A percentile compares a stretch with the other conserved stretches of the same genome.
Conservation (phyloP, 2,113 vertebrate genomes). For the Trichechus manatus region DNA sequence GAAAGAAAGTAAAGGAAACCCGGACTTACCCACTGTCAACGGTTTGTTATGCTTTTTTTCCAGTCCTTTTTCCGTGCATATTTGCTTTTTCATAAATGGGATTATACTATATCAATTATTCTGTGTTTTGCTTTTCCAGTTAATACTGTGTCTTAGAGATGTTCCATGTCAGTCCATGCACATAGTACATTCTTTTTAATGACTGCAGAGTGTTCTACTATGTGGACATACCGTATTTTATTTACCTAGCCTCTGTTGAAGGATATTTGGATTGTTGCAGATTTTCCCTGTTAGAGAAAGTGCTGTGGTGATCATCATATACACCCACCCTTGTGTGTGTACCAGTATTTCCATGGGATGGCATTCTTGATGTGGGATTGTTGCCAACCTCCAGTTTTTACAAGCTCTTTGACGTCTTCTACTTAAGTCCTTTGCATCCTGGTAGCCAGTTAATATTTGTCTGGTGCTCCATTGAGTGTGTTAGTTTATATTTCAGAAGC, state of each 20-base stretch:
- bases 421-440: conserved; percentile 33
- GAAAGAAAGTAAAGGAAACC: background rate
- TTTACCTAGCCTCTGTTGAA: background rate
- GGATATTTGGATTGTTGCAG: background rate
- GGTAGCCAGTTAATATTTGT: background rate
- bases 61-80: background rate
- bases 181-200: background rate
- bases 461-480: background rate
- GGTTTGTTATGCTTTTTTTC: background rate
- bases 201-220: background rate
- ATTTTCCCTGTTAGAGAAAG: background rate
- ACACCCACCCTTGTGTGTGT: background rate
- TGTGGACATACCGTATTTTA: background rate
- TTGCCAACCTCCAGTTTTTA: conserved; percentile 11
- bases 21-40: background rate
- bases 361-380: background rate
- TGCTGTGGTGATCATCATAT: background rate
- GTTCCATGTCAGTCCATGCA: background rate
- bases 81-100: background rate
- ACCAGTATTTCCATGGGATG: background rate
- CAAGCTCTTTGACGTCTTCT: background rate
- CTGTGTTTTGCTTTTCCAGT: conserved; percentile 8
- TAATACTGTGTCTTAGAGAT: background rate
- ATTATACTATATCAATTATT: background rate
- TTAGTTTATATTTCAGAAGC: conserved; percentile 59